Evolutionary conservation across 2,888 invertebrate genomes (phyloP).

Genomic region (Candidula unifasciata): DNA sequence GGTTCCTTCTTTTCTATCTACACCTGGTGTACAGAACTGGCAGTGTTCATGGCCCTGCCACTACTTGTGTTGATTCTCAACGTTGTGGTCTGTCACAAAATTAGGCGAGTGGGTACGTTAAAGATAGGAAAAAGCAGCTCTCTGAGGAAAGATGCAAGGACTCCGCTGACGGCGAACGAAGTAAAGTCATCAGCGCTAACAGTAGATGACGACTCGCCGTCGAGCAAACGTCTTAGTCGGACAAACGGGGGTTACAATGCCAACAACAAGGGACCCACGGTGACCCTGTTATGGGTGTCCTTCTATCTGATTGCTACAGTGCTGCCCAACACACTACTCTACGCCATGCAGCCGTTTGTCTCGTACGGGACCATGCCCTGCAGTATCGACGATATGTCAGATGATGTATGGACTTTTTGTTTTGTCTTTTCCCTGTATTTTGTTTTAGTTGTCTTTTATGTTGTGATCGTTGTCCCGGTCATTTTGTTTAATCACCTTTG

Average conservation of each 20-base stretch:
- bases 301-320: constrained; percentile 73
- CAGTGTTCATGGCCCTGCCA: constrained; percentile 68
- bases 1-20: constrained; percentile 62
- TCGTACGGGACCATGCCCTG: constrained; percentile 58
- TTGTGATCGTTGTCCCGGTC: no score
- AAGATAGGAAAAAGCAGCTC: constrained; percentile 38
- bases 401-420: neutral
- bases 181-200: neutral
- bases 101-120: constrained; percentile 50
- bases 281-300: constrained; percentile 72
- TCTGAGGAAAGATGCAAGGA: neutral
- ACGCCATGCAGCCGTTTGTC: constrained; percentile 62
- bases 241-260: constrained; percentile 5
- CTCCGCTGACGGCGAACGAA: neutral
- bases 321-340: constrained; percentile 71
- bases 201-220: neutral
- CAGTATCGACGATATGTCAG: constrained; percentile 30
- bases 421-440: no score
- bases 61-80: constrained; percentile 65
- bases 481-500: no score
- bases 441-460: no score
- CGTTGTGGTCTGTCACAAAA: constrained; percentile 62
- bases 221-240: constrained; percentile 2
- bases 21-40: constrained; percentile 66
- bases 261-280: constrained; percentile 65